Conservation (phyloP, 2,113 vertebrate species). For the Eudyptes chrysolophus region DNA sequence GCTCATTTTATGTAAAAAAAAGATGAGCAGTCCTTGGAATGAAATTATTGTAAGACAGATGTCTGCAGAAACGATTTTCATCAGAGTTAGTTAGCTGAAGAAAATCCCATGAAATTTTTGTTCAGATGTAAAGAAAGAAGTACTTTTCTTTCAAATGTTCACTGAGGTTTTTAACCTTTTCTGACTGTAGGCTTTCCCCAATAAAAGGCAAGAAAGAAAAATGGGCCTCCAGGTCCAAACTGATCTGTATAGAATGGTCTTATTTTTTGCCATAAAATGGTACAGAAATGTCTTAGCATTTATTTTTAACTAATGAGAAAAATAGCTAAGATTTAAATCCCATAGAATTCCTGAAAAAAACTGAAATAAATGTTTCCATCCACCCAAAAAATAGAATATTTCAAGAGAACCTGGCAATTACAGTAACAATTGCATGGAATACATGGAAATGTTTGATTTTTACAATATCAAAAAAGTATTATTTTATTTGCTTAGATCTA, state of each 20-base stretch:
- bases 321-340: background rate
- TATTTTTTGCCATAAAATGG: background rate
- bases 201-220: background rate
- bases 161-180: background rate
- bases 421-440: background rate
- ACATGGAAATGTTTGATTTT: background rate
- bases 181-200: background rate
- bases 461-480: accelerated
- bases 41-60: background rate
- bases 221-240: background rate
- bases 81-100: background rate
- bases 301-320: background rate
- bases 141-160: background rate
- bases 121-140: background rate
- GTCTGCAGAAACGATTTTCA: background rate
- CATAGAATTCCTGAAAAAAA: background rate
- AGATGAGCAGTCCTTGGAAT: background rate
- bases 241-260: background rate
- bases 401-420: background rate
- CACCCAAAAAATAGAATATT: background rate
- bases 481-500: background rate
- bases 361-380: background rate
- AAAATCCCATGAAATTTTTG: background rate
- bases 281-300: background rate
- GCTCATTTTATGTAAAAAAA: background rate